These are phyloP conservation scores for Pangasius djambal DNA, from an alignment of 2,797 vertebrate genomes.

Conservation along the genomic window DNA sequence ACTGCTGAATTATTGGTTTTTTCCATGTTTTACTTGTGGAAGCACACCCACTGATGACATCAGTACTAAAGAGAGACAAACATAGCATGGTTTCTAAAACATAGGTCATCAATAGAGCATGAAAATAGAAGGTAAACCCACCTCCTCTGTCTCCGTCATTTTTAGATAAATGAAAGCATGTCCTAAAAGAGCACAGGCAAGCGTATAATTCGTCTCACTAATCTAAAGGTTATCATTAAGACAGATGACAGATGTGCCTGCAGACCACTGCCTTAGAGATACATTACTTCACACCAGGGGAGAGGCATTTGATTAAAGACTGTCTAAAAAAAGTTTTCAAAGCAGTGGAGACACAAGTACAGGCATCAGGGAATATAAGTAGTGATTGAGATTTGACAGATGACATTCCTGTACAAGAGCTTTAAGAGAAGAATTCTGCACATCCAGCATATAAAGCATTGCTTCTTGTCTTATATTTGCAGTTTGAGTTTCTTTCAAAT, in stretches of 20 bases:
- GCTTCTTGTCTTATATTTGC: background rate
- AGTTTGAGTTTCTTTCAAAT: background rate
- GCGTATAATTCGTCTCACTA: constrained; percentile 46
- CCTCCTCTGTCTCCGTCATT: constrained; percentile 6
- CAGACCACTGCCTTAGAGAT: constrained; percentile 40
- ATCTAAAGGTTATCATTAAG: constrained; percentile 52
- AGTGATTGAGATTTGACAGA: constrained; percentile 45
- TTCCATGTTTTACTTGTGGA: background rate
- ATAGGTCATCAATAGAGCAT: constrained; percentile 37
- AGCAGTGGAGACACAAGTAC: constrained; percentile 46
- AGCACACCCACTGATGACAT: background rate
- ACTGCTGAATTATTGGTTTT: background rate
- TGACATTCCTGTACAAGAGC: constrained; percentile 37
- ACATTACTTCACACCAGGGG: constrained; percentile 52
- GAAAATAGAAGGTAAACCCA: constrained; percentile 28
- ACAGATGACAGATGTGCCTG: constrained; percentile 49
- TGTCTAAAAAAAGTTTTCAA: constrained; percentile 42
- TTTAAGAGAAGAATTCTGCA: constrained; percentile 35
- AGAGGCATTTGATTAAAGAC: constrained; percentile 54
- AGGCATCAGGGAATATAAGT: constrained; percentile 42
- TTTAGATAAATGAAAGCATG: constrained; percentile 27
- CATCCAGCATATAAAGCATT: constrained; percentile 35
- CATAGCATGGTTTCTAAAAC: constrained; percentile 20
- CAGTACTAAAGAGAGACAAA: constrained; percentile 20
- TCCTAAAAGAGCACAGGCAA: constrained; percentile 38